Evolutionary conservation across 2,888 invertebrate species (phyloP).

Genomic region (Chrysolina americana): DNA sequence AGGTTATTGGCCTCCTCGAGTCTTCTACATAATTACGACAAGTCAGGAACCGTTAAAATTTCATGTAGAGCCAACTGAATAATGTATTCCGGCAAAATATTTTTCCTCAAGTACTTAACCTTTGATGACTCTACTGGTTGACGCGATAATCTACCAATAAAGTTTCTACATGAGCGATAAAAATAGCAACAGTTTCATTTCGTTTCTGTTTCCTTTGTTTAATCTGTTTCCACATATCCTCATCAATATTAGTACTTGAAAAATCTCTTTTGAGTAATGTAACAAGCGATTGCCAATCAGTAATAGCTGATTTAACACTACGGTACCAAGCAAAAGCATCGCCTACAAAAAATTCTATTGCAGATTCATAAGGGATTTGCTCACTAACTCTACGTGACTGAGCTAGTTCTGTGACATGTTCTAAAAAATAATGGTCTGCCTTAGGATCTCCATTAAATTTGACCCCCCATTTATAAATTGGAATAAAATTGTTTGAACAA

Average conservation of each 20-base stretch:
- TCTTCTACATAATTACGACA: constrained; percentile 26
- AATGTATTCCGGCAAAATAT: constrained; percentile 25
- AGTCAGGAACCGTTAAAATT: constrained; percentile 10
- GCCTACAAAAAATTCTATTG: constrained; percentile 32
- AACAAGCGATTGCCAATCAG: constrained; percentile 6
- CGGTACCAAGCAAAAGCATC: constrained; percentile 32
- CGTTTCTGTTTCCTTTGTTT: constrained; percentile 28
- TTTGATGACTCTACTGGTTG: not conserved
- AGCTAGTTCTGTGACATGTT: constrained; percentile 35
- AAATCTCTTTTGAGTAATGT: constrained; percentile 28
- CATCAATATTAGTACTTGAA: constrained; percentile 8
- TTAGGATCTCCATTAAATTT: constrained; percentile 35
- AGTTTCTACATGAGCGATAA: constrained; percentile 27
- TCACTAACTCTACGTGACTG: constrained; percentile 27
- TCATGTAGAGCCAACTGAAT: constrained; percentile 24
- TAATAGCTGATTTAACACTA: not conserved
- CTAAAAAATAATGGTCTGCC: constrained; percentile 31
- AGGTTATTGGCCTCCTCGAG: constrained; percentile 30
- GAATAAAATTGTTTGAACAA: constrained; percentile 5
- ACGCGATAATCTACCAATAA: constrained; percentile 12
- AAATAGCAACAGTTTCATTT: constrained; percentile 30
- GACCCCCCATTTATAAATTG: constrained; percentile 28
- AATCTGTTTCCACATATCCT: constrained; percentile 28
- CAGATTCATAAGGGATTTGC: constrained; percentile 31
- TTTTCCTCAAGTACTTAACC: constrained; percentile 27